Evolutionary conservation across 2,113 vertebrate species (phyloP).

Genomic region (Callipepla squamata): DNA sequence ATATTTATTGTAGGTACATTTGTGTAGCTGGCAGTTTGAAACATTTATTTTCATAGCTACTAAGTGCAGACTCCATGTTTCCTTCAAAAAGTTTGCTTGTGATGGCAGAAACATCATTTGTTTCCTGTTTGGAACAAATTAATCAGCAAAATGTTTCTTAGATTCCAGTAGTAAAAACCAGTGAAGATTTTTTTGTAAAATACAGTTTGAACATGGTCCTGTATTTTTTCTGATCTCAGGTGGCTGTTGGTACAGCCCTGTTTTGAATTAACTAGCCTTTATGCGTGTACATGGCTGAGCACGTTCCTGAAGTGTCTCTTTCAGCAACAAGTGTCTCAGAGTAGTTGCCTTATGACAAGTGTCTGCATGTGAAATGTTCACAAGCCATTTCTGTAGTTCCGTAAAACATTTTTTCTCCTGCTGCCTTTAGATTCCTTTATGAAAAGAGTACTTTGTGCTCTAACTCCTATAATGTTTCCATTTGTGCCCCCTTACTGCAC

Average conservation of each 20-base stretch:
- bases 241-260: background rate
- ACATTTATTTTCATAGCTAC: background rate
- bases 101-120: background rate
- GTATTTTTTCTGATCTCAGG: background rate
- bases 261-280: background rate
- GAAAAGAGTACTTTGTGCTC: background rate
- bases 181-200: background rate
- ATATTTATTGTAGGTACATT: background rate
- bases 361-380: background rate
- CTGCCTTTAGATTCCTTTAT: background rate
- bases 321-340: background rate
- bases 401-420: background rate
- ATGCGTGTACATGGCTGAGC: background rate
- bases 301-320: background rate
- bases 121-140: background rate
- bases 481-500: background rate
- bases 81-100: background rate
- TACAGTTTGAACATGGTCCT: background rate
- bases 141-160: background rate
- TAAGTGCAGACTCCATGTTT: background rate
- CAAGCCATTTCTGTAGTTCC: background rate
- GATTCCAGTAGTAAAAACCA: background rate
- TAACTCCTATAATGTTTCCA: background rate
- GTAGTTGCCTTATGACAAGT: background rate
- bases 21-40: background rate